Percentiles rank a stretch among this genome's conserved stretches.
Conservation (phyloP, 2,888 invertebrate genomes). For the Eilema griseolum region DNA sequence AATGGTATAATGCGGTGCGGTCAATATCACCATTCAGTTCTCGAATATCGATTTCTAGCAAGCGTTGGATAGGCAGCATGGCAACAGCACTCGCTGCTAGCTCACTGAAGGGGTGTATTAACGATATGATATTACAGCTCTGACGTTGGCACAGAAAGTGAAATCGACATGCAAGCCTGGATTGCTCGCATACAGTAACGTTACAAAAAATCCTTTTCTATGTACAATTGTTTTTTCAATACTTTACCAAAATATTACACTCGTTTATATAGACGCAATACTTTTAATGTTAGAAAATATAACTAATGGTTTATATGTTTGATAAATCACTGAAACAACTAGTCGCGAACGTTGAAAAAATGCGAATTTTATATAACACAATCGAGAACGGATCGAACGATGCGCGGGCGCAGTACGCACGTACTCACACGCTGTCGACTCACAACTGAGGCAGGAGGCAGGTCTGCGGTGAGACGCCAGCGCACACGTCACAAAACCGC, state of each 20-base stretch:
- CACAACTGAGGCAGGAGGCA: conserved; percentile 65
- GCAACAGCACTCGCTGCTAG: conserved; percentile 32
- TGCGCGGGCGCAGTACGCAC: conserved; percentile 58
- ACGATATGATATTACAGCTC: conserved; percentile 45
- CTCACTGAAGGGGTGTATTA: conserved; percentile 44
- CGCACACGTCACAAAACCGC: conserved; percentile 51
- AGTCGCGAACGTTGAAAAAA: conserved; percentile 50
- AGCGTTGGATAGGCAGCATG: conserved; percentile 40
- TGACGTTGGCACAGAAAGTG: conserved; percentile 71
- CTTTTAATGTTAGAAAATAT: conserved; percentile 41
- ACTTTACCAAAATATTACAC: conserved; percentile 58
- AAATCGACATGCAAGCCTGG: conserved; percentile 65
- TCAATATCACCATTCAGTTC: conserved; percentile 47
- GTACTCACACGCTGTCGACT: conserved; percentile 63
- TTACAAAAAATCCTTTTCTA: conserved; percentile 49
- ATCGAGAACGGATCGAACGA: conserved; percentile 52
- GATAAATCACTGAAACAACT: conserved; percentile 45
- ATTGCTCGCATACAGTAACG: conserved; percentile 41
- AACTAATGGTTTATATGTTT: conserved; percentile 30
- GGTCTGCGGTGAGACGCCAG: conserved; percentile 33
- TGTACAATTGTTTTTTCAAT: conserved; percentile 53
- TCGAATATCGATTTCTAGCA: conserved; percentile 51
- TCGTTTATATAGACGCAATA: conserved; percentile 51
- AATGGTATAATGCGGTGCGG: conserved; percentile 48
- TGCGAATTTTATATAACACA: conserved; percentile 69